A percentile compares a stretch with the other conserved stretches of the same genome.
Evolutionary conservation across 2,113 vertebrate species (phyloP).

Genomic region (Donacobius atricapilla): DNA sequence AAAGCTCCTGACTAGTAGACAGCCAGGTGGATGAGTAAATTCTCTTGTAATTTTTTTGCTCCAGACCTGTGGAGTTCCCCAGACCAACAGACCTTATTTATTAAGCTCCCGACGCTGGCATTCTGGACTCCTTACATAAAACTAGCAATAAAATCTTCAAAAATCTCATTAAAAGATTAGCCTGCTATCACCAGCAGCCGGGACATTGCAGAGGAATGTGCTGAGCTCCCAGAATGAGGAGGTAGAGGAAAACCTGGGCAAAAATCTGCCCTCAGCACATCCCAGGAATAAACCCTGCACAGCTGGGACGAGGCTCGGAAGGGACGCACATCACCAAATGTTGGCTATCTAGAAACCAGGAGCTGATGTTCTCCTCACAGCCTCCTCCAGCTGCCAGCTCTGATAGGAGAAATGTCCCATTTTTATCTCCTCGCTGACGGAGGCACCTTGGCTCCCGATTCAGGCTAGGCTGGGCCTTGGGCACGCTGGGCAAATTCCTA

Average conservation of each 20-base stretch:
- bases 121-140: not conserved
- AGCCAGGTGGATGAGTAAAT: not conserved
- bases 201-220: not conserved
- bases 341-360: not conserved
- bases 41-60: not conserved
- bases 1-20: not conserved
- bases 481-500: not conserved
- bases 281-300: not conserved
- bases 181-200: not conserved
- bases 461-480: not conserved
- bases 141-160: not conserved
- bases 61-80: not conserved
- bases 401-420: not conserved
- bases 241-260: not conserved
- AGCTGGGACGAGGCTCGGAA: not conserved
- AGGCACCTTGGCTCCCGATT: not conserved
- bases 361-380: not conserved
- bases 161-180: conserved; percentile 65
- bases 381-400: not conserved
- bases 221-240: not conserved
- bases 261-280: not conserved
- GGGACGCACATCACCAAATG: not conserved
- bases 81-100: not conserved
- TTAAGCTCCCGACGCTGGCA: not conserved
- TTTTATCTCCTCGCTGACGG: not conserved